A percentile compares a stretch with the other conserved stretches of the same genome.
These are phyloP conservation scores for Progne subis DNA, from an alignment of 2,113 vertebrate genomes.

Conservation along the genomic window DNA sequence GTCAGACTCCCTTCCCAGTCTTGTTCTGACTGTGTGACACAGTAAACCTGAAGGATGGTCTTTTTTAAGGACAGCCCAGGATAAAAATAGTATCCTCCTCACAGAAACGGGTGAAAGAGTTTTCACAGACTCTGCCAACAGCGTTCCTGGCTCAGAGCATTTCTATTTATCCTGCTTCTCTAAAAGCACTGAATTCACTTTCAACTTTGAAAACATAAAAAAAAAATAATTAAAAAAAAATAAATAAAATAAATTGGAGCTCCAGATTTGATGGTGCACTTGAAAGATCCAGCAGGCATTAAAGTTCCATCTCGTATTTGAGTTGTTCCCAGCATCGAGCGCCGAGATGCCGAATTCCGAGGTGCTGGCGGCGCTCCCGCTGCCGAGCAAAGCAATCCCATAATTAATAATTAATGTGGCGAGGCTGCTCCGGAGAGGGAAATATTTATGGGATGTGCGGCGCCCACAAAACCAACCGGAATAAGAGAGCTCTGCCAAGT, in stretches of 20 bases:
- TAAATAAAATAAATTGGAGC: not conserved
- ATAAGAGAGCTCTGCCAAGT: conserved; percentile 60
- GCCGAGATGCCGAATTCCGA: not conserved
- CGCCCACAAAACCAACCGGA: conserved; percentile 66
- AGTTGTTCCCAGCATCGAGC: not conserved
- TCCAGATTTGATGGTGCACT: not conserved
- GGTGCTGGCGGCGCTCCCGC: not conserved
- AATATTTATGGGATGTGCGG: conserved; percentile 77
- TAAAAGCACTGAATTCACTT: conserved; percentile 31
- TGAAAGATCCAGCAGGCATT: not conserved
- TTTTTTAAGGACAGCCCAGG: not conserved
- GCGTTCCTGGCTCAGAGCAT: conserved; percentile 33
- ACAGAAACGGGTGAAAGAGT: conserved; percentile 50
- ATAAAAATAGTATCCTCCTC: conserved; percentile 52
- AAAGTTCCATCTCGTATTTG: not conserved
- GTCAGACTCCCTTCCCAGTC: not conserved
- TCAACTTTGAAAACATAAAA: not conserved
- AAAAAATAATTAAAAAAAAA: not conserved
- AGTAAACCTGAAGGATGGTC: conserved; percentile 32
- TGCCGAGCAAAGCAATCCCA: conserved; percentile 10
- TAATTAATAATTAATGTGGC: not conserved
- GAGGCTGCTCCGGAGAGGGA: conserved; percentile 23
- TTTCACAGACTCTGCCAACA: conserved; percentile 46
- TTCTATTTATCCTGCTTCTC: conserved; percentile 49
- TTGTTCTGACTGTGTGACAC: not conserved